A percentile compares a stretch with the other conserved stretches of the same genome.
phyloP scores from a whole-genome alignment of 2,888 invertebrate species.

The Meteorus cinctellus region DNA sequence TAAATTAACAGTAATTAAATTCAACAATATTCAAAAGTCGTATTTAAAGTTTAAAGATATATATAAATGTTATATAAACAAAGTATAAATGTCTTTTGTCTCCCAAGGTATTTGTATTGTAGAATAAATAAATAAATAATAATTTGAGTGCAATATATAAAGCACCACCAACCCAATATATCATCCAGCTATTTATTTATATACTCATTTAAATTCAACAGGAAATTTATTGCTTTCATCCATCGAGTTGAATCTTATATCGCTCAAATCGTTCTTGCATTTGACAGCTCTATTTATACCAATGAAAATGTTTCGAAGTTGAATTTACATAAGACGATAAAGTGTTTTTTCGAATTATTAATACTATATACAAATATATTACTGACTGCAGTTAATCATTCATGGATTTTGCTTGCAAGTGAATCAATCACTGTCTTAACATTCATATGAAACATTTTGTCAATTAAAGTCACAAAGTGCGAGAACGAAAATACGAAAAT shows the following conservation, averaged over 20 bases:
- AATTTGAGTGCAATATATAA: neutral
- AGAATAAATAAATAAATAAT: neutral
- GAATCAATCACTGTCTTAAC: slow-evolving; percentile 4
- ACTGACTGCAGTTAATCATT: neutral
- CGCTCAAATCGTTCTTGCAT: neutral
- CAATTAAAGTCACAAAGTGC: neutral
- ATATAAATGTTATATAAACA: no score
- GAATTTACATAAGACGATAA: slow-evolving; percentile 11
- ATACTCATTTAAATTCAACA: slow-evolving; percentile 5
- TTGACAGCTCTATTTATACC: slow-evolving; percentile 13
- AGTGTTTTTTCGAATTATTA: neutral
- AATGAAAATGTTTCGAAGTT: slow-evolving; percentile 16
- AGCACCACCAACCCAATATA: neutral
- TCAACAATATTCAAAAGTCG: no score
- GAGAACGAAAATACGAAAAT: neutral
- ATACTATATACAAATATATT: neutral
- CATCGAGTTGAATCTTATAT: slow-evolving; percentile 12
- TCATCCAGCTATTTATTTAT: slow-evolving; percentile 1
- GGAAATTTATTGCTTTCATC: slow-evolving; percentile 18
- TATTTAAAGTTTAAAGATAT: no score
- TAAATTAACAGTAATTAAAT: no score
- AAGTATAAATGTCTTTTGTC: no score
- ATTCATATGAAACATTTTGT: neutral
- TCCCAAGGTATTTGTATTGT: neutral
- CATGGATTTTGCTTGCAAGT: neutral